phyloP scores from a whole-genome alignment of 2,797 vertebrate species.

The Neosilurus mollespiculum region DNA sequence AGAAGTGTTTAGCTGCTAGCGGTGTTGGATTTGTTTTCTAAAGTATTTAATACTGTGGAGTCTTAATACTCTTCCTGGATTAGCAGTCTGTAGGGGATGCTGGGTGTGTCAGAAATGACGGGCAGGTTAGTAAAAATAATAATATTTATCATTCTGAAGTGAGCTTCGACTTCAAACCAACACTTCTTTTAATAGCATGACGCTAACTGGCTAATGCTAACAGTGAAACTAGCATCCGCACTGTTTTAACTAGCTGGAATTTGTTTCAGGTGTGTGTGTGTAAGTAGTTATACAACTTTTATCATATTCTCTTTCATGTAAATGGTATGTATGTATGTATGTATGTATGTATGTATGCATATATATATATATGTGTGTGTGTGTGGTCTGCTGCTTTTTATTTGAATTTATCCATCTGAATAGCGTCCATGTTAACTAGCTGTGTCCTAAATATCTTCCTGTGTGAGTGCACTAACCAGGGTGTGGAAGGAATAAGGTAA shows the following conservation, averaged over 20 bases:
- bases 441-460: neutral
- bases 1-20: neutral
- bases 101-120: conserved; percentile 75
- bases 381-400: neutral
- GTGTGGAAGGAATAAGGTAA: neutral
- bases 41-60: neutral
- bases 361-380: neutral
- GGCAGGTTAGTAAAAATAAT: conserved; percentile 67
- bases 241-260: neutral
- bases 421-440: no score
- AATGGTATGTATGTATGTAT: no score
- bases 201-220: conserved; percentile 1
- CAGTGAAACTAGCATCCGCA: neutral
- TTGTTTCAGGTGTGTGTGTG: neutral
- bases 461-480: neutral
- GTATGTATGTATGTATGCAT: no score
- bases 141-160: neutral
- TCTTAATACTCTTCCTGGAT: conserved; percentile 40
- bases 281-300: neutral
- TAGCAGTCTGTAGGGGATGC: conserved; percentile 64
- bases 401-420: neutral
- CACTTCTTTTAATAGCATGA: neutral
- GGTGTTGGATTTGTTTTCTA: neutral
- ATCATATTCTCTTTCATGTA: neutral
- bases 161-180: neutral